phyloP scores from a whole-genome alignment of 2,797 vertebrate genomes.

The Sebastes dallii region DNA sequence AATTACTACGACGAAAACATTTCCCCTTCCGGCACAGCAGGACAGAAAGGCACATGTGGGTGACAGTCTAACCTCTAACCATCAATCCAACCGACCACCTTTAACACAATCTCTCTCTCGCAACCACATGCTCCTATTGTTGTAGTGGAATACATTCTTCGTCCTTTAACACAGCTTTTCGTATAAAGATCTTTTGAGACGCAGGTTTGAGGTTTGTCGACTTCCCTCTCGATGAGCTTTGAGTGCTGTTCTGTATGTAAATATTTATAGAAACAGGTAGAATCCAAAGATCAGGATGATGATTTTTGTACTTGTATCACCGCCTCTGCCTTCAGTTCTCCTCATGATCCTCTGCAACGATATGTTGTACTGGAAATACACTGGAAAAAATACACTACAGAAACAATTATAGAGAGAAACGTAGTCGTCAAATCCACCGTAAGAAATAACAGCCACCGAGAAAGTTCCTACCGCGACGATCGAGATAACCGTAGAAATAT shows the following conservation, averaged over 20 bases:
- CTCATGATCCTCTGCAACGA: slow-evolving; percentile 38
- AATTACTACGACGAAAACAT: not conserved
- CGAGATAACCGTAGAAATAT: slow-evolving; percentile 51
- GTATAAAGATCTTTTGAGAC: slow-evolving; percentile 21
- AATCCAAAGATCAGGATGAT: slow-evolving; percentile 16
- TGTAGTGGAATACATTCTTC: slow-evolving; percentile 60
- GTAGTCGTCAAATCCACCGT: slow-evolving; percentile 28
- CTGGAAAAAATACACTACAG: slow-evolving; percentile 46
- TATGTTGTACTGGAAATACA: slow-evolving; percentile 44
- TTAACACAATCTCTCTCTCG: slow-evolving; percentile 31
- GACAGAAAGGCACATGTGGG: slow-evolving; percentile 81
- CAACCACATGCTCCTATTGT: slow-evolving; percentile 60
- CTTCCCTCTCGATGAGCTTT: not conserved
- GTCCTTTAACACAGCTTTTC: slow-evolving; percentile 23
- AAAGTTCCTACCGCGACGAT: slow-evolving; percentile 24
- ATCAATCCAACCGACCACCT: slow-evolving; percentile 39
- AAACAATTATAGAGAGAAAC: slow-evolving; percentile 39
- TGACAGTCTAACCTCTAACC: slow-evolving; percentile 57
- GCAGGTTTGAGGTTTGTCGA: slow-evolving; percentile 24
- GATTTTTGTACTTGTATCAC: not conserved
- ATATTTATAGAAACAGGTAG: slow-evolving; percentile 29
- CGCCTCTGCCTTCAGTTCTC: slow-evolving; percentile 19
- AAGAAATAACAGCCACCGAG: slow-evolving; percentile 57
- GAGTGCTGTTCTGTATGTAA: slow-evolving; percentile 16
- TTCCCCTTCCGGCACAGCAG: slow-evolving; percentile 45